These are phyloP conservation scores for Tyria jacobaeae DNA, from an alignment of 2,888 invertebrate genomes.

Conservation along the genomic window DNA sequence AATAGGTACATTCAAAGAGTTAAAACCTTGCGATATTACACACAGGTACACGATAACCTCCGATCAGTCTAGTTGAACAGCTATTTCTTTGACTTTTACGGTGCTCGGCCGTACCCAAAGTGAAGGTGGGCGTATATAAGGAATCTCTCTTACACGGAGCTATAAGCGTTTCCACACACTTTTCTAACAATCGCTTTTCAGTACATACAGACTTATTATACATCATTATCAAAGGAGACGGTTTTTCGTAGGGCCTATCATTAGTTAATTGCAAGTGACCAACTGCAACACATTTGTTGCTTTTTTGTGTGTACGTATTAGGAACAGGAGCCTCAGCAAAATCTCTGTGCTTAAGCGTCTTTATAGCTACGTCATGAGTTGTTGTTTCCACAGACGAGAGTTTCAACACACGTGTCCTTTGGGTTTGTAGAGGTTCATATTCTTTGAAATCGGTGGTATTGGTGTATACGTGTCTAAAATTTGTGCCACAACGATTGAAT, in stretches of 20 bases:
- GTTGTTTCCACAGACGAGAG: neutral
- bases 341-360: neutral
- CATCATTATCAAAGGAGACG: slow-evolving; percentile 1
- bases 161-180: neutral
- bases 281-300: slow-evolving; percentile 1
- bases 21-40: slow-evolving; percentile 22
- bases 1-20: neutral
- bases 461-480: neutral
- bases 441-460: slow-evolving; percentile 3
- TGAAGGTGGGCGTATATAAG: slow-evolving; percentile 23
- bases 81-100: slow-evolving; percentile 23
- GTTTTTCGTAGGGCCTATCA: neutral
- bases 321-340: neutral
- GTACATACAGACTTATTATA: slow-evolving; percentile 3
- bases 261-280: neutral
- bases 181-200: slow-evolving; percentile 4
- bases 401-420: neutral
- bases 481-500: neutral
- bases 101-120: slow-evolving; percentile 27
- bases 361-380: neutral
- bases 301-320: neutral
- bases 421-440: neutral
- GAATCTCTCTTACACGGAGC: slow-evolving; percentile 6
- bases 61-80: slow-evolving; percentile 32
- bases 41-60: slow-evolving; percentile 42